Evolutionary conservation across 2,888 invertebrate genomes (phyloP), one percentile per base, ranked within the genome.

Genomic region (Ethmia dodecea): DNA sequence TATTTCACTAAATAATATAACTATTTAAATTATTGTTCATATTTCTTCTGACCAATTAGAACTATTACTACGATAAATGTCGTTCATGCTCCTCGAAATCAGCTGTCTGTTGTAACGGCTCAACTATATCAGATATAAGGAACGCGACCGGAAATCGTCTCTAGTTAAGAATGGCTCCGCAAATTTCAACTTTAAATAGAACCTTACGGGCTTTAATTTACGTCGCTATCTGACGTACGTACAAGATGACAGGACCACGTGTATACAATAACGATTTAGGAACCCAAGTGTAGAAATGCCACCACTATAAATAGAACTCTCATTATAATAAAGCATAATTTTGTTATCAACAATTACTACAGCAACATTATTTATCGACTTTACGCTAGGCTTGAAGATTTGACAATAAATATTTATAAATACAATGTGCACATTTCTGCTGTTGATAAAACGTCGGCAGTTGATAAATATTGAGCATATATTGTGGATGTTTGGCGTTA

Each of bases 331-430:
- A 80, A 78, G 76, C 78, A 77, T 73, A 72, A 74, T 78, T 79
- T 72, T 66, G 69, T 75, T 57, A 71, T 69, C 61, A 79, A 76
- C 78, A 79, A 79, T 55, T 63, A 72, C 79, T 81, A 78, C 73
- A 52, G 71, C 75, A 76, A 78, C 74, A 69, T 69, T 73, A 69
- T 64, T 76, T 64, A 74, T 69, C 62, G 69, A 76, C 64, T 64
- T 71, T 64, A 74, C 60, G 60, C 75, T 79, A 81, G 66, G 70
- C 68, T 63, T 62, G 62, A 68, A 72, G 59, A 69, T 51, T 60
- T 64, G 59, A 70, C 63, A 71, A 73, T 72, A 70, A 64, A 61
- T 40, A 47, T 49, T 47, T 44, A 52, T 57, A 55, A 60, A 60
- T 72, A 77, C 74, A 78, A 79, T 77, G 77, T 76, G 78, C 78